phyloP scores from a whole-genome alignment of 2,888 invertebrate genomes.

The Coecobrya sp. region DNA sequence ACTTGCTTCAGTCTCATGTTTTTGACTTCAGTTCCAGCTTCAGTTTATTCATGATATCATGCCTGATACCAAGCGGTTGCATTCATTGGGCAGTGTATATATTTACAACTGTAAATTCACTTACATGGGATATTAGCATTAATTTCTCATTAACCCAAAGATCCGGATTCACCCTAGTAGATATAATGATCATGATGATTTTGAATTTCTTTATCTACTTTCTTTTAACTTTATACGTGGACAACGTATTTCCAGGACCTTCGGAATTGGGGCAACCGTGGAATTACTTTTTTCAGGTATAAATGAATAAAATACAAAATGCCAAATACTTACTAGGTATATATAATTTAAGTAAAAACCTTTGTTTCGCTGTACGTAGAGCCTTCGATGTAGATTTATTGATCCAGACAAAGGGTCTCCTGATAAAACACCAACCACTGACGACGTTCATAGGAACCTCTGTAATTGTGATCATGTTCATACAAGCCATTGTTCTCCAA shows the following conservation, averaged over 20 bases:
- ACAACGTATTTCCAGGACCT: conserved; percentile 78
- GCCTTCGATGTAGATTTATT: conserved; percentile 27
- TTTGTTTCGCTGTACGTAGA: background rate
- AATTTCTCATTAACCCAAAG: conserved; percentile 27
- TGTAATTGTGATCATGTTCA: background rate
- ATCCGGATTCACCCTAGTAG: conserved; percentile 7
- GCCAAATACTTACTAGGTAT: background rate
- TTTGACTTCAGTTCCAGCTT: conserved; percentile 12
- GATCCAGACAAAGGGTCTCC: conserved; percentile 27
- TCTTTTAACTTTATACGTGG: conserved; percentile 66
- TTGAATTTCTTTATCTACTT: conserved; percentile 70
- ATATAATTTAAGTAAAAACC: background rate
- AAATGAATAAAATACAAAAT: background rate
- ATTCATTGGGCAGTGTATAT: conserved; percentile 71
- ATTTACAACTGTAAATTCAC: conserved; percentile 47
- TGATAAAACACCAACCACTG: background rate
- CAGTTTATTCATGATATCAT: conserved; percentile 53
- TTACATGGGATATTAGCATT: conserved; percentile 23
- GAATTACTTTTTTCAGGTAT: conserved; percentile 78
- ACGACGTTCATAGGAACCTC: background rate
- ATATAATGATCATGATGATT: conserved; percentile 67
- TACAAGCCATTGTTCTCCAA: background rate
- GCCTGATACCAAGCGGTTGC: conserved; percentile 72
- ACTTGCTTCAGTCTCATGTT: conserved; percentile 61
- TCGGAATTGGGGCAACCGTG: conserved; percentile 70